Percentiles rank a stretch among this genome's conserved stretches.
phyloP scores from a whole-genome alignment of 2,797 vertebrate species.

The Nyctibius grandis region DNA sequence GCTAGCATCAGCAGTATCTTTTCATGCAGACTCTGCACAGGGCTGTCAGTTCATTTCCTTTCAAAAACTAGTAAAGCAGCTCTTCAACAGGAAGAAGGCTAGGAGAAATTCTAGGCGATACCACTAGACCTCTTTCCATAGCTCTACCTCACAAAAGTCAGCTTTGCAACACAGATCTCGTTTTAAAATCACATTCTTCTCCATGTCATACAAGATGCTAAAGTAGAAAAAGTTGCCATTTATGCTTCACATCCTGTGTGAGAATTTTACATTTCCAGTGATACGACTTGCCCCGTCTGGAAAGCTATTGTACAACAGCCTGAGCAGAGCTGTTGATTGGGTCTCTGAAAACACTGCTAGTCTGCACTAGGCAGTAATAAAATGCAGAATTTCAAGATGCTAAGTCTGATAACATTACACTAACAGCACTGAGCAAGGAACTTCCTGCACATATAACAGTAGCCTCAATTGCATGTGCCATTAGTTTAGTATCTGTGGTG shows the following conservation, averaged over 20 bases:
- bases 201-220: not conserved
- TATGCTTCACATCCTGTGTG: not conserved
- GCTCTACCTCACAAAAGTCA: not conserved
- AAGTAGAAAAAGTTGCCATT: not conserved
- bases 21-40: not conserved
- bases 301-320: not conserved
- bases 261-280: not conserved
- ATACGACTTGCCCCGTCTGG: not conserved
- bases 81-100: not conserved
- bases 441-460: not conserved
- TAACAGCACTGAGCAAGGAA: not conserved
- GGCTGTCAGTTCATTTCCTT: not conserved
- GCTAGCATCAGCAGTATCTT: not conserved
- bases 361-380: not conserved
- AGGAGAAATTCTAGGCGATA: not conserved
- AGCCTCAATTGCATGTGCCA: fast-evolving
- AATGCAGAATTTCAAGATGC: not conserved
- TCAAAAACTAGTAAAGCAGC: not conserved
- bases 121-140: not conserved
- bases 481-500: not conserved
- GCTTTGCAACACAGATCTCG: not conserved
- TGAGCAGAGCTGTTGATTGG: not conserved
- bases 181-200: not conserved
- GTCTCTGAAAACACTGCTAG: not conserved
- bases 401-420: not conserved